A percentile compares a stretch with the other conserved stretches of the same genome.
Conservation (phyloP, 2,797 vertebrate species). For the Linurgus olivaceus region DNA sequence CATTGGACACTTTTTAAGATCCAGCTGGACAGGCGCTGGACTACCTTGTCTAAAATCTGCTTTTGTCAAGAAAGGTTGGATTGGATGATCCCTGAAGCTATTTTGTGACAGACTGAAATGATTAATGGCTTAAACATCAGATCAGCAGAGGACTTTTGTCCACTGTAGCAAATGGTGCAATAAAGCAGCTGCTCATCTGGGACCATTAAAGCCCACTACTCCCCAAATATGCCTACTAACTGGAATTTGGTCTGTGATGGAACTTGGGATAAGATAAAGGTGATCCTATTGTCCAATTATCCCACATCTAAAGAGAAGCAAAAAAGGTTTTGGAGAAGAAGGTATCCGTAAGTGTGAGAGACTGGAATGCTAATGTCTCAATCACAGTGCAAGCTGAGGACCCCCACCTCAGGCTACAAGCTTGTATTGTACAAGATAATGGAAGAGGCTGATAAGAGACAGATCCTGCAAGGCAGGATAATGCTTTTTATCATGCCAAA, state of each 20-base stretch:
- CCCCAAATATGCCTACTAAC: neutral
- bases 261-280: neutral
- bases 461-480: neutral
- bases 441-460: neutral
- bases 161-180: neutral
- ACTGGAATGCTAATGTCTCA: neutral
- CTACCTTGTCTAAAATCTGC: neutral
- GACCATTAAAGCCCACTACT: neutral
- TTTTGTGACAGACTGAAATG: neutral
- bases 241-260: neutral
- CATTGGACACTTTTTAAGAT: neutral
- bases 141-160: neutral
- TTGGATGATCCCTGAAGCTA: neutral
- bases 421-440: neutral
- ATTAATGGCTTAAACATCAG: neutral
- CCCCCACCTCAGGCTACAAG: rapidly evolving
- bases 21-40: neutral
- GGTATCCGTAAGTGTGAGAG: neutral
- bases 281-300: neutral
- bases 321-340: neutral
- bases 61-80: neutral
- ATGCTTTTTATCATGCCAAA: neutral
- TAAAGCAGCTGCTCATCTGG: neutral
- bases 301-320: neutral
- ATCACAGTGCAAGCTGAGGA: neutral